phyloP scores from a whole-genome alignment of 1,140 invertebrate species.

The Trichoplusia ni region DNA sequence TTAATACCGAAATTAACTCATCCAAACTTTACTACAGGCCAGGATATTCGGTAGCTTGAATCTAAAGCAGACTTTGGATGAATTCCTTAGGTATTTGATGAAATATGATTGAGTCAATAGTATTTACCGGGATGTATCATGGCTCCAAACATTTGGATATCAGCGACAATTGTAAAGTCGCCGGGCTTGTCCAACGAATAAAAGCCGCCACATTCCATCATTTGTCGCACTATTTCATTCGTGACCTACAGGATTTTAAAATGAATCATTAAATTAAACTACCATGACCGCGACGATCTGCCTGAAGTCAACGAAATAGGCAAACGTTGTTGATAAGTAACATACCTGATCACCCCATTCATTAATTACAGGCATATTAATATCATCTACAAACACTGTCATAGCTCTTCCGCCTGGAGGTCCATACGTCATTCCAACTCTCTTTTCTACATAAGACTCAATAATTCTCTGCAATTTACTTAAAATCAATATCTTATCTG shows the following conservation, averaged over 20 bases:
- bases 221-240: slow-evolving; percentile 94
- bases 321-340: too few relatives aligned
- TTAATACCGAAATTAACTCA: too few relatives aligned
- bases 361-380: slow-evolving; percentile 95
- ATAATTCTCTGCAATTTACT: slow-evolving; percentile 90
- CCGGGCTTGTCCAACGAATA: slow-evolving; percentile 92
- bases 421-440: slow-evolving; percentile 92
- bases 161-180: slow-evolving; percentile 90
- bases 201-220: slow-evolving; percentile 92
- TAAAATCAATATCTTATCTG: too few relatives aligned
- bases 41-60: too few relatives aligned
- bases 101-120: too few relatives aligned
- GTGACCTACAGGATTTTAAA: slow-evolving; percentile 81
- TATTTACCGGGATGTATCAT: slow-evolving; percentile 92
- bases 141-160: slow-evolving; percentile 91
- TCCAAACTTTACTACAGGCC: too few relatives aligned
- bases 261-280: too few relatives aligned
- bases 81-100: too few relatives aligned
- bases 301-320: too few relatives aligned
- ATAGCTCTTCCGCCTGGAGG: slow-evolving; percentile 92
- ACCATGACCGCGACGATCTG: too few relatives aligned
- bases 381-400: slow-evolving; percentile 95
- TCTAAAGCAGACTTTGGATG: too few relatives aligned
- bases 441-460: slow-evolving; percentile 94
- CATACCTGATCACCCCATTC: slow-evolving; percentile 93